Percentiles rank a stretch among this genome's conserved stretches.
Evolutionary conservation across 2,888 invertebrate species (phyloP).

Genomic region (Catonia carolina): DNA sequence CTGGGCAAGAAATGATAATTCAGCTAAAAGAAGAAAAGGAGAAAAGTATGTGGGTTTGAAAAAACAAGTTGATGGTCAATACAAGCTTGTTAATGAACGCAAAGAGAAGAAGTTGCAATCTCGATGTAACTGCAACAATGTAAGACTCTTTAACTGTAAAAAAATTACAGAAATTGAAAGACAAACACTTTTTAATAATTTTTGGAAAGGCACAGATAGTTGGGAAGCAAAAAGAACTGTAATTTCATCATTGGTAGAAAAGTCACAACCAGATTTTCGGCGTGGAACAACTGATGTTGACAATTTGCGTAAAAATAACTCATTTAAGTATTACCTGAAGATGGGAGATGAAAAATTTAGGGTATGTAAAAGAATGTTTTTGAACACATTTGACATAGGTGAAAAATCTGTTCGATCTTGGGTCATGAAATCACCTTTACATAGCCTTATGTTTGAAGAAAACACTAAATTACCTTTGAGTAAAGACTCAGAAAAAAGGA

Average conservation of each 20-base stretch:
- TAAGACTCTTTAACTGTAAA: constrained; percentile 4
- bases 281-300: constrained; percentile 14
- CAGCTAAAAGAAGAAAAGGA: constrained; percentile 20
- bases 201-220: constrained; percentile 16
- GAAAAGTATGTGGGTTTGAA: constrained; percentile 18
- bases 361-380: constrained; percentile 18
- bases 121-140: constrained; percentile 18
- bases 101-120: constrained; percentile 7
- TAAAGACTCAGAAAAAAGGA: constrained; percentile 14
- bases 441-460: too few relatives aligned
- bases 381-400: constrained; percentile 18
- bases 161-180: constrained; percentile 15
- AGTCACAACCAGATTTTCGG: constrained; percentile 15
- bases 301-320: constrained; percentile 13
- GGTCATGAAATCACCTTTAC: too few relatives aligned
- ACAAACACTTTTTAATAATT: constrained; percentile 15
- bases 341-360: constrained; percentile 14
- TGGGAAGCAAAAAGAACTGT: constrained; percentile 18
- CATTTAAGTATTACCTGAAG: constrained; percentile 18
- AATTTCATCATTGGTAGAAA: constrained; percentile 14
- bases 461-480: too few relatives aligned
- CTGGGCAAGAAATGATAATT: constrained; percentile 14
- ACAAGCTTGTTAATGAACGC: constrained; percentile 10
- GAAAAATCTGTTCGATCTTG: constrained; percentile 16
- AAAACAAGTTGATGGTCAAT: constrained; percentile 15